Conservation (phyloP, 2,888 invertebrate genomes). For the Eristalis pertinax region DNA sequence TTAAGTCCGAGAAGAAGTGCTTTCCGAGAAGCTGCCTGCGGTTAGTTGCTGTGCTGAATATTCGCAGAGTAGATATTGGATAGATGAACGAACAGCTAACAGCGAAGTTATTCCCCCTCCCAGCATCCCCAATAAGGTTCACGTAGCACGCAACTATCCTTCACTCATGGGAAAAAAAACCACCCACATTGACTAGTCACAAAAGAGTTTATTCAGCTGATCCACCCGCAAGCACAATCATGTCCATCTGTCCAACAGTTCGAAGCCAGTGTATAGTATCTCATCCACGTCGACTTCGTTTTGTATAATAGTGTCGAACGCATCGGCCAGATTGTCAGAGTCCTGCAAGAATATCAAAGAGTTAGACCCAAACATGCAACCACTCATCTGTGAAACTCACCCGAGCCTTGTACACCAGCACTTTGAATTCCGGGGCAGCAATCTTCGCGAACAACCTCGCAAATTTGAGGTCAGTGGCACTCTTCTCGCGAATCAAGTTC, state of each 20-base stretch:
- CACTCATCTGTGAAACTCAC: slow-evolving; percentile 15
- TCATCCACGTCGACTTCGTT: slow-evolving; percentile 42
- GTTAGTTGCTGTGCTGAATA: too few relatives aligned
- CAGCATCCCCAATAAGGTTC: too few relatives aligned
- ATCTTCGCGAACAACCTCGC: slow-evolving; percentile 13
- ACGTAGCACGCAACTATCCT: too few relatives aligned
- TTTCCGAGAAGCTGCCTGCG: too few relatives aligned
- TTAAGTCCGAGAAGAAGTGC: too few relatives aligned
- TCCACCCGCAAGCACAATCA: not conserved
- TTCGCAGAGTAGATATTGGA: too few relatives aligned
- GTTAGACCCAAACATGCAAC: not conserved
- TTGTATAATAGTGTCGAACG: slow-evolving; percentile 1
- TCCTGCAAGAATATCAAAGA: slow-evolving; percentile 1
- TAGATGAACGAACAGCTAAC: too few relatives aligned
- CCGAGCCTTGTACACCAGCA: slow-evolving; percentile 44
- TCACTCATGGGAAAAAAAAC: too few relatives aligned
- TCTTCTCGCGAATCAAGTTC: slow-evolving; percentile 30
- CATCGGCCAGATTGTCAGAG: slow-evolving; percentile 13
- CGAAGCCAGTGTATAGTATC: slow-evolving; percentile 29
- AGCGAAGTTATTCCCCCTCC: too few relatives aligned
- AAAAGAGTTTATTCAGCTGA: not conserved
- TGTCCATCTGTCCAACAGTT: slow-evolving; percentile 29
- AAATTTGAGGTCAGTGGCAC: slow-evolving; percentile 19
- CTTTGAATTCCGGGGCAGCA: slow-evolving; percentile 14
- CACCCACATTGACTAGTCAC: not conserved